These are phyloP conservation scores for Trichonephila clavipes DNA, from an alignment of 1,140 invertebrate species.

Conservation along the genomic window DNA sequence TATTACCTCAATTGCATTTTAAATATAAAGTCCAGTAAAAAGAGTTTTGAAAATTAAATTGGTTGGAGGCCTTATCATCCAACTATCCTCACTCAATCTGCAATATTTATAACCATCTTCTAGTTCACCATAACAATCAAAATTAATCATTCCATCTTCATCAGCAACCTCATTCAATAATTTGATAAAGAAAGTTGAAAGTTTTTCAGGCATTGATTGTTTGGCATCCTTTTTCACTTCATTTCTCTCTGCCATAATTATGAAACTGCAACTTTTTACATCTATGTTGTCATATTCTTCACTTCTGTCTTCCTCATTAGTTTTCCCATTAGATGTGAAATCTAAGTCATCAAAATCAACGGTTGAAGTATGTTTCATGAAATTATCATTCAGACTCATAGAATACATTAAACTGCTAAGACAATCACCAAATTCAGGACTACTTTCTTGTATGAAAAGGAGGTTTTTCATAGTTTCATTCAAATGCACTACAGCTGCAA, in stretches of 20 bases:
- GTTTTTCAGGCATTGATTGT: neutral
- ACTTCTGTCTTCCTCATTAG: too few species aligned
- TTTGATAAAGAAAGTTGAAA: neutral
- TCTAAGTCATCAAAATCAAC: neutral
- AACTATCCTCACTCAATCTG: constrained; percentile 11
- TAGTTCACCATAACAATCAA: neutral
- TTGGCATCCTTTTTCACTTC: neutral
- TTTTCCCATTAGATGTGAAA: neutral
- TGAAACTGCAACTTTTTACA: constrained; percentile 26
- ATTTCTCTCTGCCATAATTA: constrained; percentile 1
- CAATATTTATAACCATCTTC: neutral
- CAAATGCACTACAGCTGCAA: constrained; percentile 26
- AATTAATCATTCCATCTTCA: constrained; percentile 5
- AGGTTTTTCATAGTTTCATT: constrained; percentile 25
- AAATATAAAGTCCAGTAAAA: constrained; percentile 48
- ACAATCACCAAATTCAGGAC: neutral
- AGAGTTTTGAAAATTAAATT: constrained; percentile 11
- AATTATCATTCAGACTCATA: neutral
- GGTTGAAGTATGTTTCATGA: neutral
- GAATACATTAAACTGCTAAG: neutral
- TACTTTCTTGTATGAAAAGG: neutral
- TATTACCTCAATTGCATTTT: neutral
- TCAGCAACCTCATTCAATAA: neutral
- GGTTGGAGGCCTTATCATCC: constrained; percentile 1
- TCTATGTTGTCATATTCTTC: neutral